These are phyloP conservation scores for Eurosta solidaginis DNA, from an alignment of 1,140 invertebrate genomes.

Conservation along the genomic window DNA sequence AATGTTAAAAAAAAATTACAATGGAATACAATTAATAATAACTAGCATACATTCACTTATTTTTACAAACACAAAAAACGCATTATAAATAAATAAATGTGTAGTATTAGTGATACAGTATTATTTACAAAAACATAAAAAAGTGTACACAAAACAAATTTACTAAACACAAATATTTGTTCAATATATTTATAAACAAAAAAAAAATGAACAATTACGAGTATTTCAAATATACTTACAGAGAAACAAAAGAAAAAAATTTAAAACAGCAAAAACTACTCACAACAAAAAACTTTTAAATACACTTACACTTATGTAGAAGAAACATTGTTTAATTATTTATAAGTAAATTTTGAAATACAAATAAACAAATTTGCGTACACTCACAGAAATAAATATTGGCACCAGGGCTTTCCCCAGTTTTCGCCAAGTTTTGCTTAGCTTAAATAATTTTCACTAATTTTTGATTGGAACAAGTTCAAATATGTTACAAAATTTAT, in stretches of 20 bases:
- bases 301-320: neutral
- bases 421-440: no score
- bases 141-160: neutral
- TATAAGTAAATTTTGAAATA: neutral
- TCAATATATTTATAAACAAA: neutral
- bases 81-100: neutral
- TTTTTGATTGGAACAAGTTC: no score
- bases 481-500: no score
- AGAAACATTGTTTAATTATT: neutral
- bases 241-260: neutral
- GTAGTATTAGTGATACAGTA: slow-evolving; percentile 20
- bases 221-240: neutral
- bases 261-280: neutral
- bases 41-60: neutral
- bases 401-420: no score
- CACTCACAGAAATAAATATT: no score
- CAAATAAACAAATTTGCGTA: no score
- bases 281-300: neutral
- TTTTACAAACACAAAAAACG: neutral
- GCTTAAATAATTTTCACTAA: no score
- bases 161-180: neutral
- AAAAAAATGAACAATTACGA: neutral
- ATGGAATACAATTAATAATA: neutral
- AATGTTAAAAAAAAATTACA: neutral
- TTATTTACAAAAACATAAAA: slow-evolving; percentile 9